A percentile compares a stretch with the other conserved stretches of the same genome.
Conservation (phyloP, 2,888 invertebrate species). For the Balanococcus diminutus region DNA sequence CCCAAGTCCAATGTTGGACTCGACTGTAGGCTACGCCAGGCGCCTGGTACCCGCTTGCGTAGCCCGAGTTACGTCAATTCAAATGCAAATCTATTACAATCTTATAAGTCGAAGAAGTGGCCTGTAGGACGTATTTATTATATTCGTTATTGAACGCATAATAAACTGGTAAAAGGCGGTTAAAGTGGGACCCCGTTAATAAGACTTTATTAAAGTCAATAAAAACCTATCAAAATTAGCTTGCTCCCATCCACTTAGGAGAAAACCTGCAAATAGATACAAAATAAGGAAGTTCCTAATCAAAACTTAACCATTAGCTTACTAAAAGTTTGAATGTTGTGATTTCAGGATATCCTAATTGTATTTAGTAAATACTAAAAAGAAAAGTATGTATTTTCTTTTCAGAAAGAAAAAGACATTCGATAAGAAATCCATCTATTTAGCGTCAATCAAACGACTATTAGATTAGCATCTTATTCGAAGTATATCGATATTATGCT, state of each 20-base stretch:
- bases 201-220: slow-evolving; percentile 50
- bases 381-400: neutral
- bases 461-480: too few relatives aligned
- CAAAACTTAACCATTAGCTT: slow-evolving; percentile 12
- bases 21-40: neutral
- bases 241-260: slow-evolving; percentile 43
- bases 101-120: slow-evolving; percentile 6
- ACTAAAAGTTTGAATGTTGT: slow-evolving; percentile 22
- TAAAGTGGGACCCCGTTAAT: slow-evolving; percentile 49
- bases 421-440: neutral
- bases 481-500: too few relatives aligned
- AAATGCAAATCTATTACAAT: slow-evolving; percentile 22
- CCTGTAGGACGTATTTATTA: slow-evolving; percentile 45
- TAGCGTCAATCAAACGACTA: too few relatives aligned
- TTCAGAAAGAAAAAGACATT: neutral
- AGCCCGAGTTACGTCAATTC: neutral
- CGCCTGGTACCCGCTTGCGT: neutral
- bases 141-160: slow-evolving; percentile 45
- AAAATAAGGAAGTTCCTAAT: slow-evolving; percentile 49
- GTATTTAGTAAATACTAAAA: neutral
- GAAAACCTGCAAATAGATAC: slow-evolving; percentile 43
- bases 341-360: slow-evolving; percentile 47
- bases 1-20: neutral
- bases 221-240: slow-evolving; percentile 50
- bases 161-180: slow-evolving; percentile 52